Evolutionary conservation across 2,888 invertebrate genomes (phyloP), one percentile per base, ranked within the genome.

Genomic region (Spialia ferax): DNA sequence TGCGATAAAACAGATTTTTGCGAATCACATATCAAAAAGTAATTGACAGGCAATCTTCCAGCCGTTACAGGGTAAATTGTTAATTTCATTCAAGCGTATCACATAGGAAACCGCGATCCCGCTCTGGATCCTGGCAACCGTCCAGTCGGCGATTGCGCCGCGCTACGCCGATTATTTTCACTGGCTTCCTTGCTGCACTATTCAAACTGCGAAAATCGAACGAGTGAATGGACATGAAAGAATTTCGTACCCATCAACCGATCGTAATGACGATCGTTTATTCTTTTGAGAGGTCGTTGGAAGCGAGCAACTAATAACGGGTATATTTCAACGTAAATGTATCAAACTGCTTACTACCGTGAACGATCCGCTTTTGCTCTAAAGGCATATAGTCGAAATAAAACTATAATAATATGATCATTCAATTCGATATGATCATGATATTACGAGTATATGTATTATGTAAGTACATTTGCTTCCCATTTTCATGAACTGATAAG

Each of bases 101-200:
- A 87, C 84, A 60, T 45, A 90, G 85, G 86, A 85, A 87, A 80
- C 78, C 81, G 75, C 84, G 80, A 79, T 79, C 75, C 45, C 20
- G 72, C 73, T 86, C 20, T 48, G 48, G 8, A 20, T 11, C 20
- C 48, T 92, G 92, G 92, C 91, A 85, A 70, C 68, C 75, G 80
- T 89, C 92, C 92, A 92, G 88, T 83, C 84, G 81, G 78, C 86
- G 84, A 87, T 86, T 89, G 84, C 89, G 83, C 86, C 20, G 3
- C n/a, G 23, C 23, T 8, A 52, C 52, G 22, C 10, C 52, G 52
- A 52, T 52, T 52, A 52, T 52, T 52, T 52, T 52, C 52, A 52
- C 50, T 23, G 50, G 23, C 87, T 86, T 83, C 84, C 83, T 83
- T 80, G 79, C 78, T 82, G 82, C 82, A 85, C 82, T 78, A 85